Evolutionary conservation across 2,797 vertebrate species (phyloP).

Genomic region (Etheostoma nigrum): DNA sequence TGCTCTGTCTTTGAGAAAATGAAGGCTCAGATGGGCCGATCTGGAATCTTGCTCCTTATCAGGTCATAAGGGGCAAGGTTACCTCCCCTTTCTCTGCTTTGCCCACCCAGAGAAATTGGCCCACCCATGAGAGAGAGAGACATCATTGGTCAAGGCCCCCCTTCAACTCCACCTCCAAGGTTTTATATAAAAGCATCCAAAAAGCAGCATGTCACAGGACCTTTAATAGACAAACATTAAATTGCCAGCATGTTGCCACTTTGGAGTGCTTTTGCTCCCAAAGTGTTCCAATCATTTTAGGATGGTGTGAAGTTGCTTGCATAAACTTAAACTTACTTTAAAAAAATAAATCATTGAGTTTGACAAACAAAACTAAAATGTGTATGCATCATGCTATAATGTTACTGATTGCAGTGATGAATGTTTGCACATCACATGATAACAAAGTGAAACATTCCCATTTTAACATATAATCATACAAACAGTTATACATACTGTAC

Average conservation of each 20-base stretch:
- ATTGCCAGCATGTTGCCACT: constrained; percentile 10
- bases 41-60: no score
- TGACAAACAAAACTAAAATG: background rate
- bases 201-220: no score
- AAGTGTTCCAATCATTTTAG: constrained; percentile 11
- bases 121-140: no score
- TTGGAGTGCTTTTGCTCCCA: constrained; percentile 1
- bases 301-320: constrained; percentile 15
- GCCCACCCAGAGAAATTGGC: no score
- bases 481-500: no score
- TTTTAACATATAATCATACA: background rate
- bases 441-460: background rate
- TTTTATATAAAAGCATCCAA: no score
- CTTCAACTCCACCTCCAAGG: no score
- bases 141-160: no score
- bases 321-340: background rate
- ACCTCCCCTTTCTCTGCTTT: no score
- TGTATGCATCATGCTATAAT: background rate
- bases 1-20: no score
- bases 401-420: background rate
- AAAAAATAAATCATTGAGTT: background rate
- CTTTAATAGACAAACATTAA: constrained; percentile 23
- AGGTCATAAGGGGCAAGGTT: no score
- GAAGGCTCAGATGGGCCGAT: no score
- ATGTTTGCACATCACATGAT: background rate